These are phyloP conservation scores for Odontomachus brunneus DNA, from an alignment of 1,140 invertebrate genomes.

Conservation along the genomic window DNA sequence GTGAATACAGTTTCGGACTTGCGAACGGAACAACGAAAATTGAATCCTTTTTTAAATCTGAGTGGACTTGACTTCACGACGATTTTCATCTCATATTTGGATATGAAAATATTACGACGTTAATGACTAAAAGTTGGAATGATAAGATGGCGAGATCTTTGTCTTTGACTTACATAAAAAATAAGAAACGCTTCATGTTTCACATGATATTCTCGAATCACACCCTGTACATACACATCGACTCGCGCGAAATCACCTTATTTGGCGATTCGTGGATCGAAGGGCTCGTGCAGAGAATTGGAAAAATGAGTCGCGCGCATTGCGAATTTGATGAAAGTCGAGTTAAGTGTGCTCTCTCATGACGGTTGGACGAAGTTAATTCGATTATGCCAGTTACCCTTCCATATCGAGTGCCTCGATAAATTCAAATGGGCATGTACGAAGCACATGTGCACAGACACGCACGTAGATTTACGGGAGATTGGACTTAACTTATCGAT, in stretches of 20 bases:
- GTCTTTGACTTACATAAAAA: not conserved
- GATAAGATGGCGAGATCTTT: not conserved
- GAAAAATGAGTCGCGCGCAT: slow-evolving; percentile 16
- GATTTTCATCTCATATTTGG: not conserved
- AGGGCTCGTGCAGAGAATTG: not conserved
- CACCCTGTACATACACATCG: not conserved
- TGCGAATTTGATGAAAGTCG: slow-evolving; percentile 50
- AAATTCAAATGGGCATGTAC: slow-evolving; percentile 65
- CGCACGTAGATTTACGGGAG: not conserved
- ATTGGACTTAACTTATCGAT: slow-evolving; percentile 10
- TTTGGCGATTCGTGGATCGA: slow-evolving; percentile 15
- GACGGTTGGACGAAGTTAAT: slow-evolving; percentile 56
- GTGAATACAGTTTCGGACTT: no score
- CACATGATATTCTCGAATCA: not conserved
- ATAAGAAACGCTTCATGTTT: not conserved
- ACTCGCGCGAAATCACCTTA: slow-evolving; percentile 40
- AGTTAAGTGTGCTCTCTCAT: slow-evolving; percentile 43
- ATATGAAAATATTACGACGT: not conserved
- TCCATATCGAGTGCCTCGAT: slow-evolving; percentile 53
- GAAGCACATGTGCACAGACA: slow-evolving; percentile 1
- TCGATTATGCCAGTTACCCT: slow-evolving; percentile 65
- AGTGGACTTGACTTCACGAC: no score
- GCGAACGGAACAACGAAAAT: no score
- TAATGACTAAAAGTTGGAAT: not conserved
- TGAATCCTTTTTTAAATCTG: no score